A percentile compares a stretch with the other conserved stretches of the same genome.
Evolutionary conservation across 1,140 invertebrate species (phyloP).

Genomic region (Carcinoscorpius rotundicauda): DNA sequence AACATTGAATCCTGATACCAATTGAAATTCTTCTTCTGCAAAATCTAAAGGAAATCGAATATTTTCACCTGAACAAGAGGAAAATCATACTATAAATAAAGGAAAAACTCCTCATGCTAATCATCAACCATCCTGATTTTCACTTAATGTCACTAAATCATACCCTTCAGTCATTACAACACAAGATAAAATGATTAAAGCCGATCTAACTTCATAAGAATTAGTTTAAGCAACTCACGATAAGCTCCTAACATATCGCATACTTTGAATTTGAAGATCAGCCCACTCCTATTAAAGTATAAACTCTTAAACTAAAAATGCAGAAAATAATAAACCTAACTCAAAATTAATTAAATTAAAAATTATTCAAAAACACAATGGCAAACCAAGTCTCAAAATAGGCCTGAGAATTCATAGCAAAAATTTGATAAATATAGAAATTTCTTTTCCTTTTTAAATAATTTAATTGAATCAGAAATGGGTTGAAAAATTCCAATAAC

Average conservation of each 20-base stretch:
- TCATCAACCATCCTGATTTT: slow-evolving; percentile 35
- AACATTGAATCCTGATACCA: slow-evolving; percentile 62
- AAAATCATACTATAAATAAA: slow-evolving; percentile 42
- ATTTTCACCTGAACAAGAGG: slow-evolving; percentile 49
- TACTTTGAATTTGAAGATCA: slow-evolving; percentile 54
- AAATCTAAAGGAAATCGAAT: slow-evolving; percentile 67
- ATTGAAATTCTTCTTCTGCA: slow-evolving; percentile 55
- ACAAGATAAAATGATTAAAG: slow-evolving; percentile 41
- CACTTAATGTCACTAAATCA: slow-evolving; percentile 31
- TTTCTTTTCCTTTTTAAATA: slow-evolving; percentile 46
- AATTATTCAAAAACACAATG: slow-evolving; percentile 40
- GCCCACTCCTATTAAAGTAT: slow-evolving; percentile 42
- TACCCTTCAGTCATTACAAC: slow-evolving; percentile 34
- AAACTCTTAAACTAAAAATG: slow-evolving; percentile 43
- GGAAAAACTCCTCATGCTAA: slow-evolving; percentile 40
- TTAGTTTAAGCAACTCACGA: slow-evolving; percentile 48
- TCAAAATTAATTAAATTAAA: slow-evolving; percentile 36
- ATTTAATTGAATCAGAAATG: slow-evolving; percentile 51
- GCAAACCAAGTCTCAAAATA: slow-evolving; percentile 41
- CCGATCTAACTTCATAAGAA: slow-evolving; percentile 52
- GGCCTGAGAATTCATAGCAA: slow-evolving; percentile 44
- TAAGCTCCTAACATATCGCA: slow-evolving; percentile 46
- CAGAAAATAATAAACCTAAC: slow-evolving; percentile 40
- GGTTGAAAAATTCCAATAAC: slow-evolving; percentile 47
- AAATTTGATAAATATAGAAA: slow-evolving; percentile 36